Evolutionary conservation across 2,797 vertebrate genomes (phyloP).

Genomic region (Tolypeutes matacus): DNA sequence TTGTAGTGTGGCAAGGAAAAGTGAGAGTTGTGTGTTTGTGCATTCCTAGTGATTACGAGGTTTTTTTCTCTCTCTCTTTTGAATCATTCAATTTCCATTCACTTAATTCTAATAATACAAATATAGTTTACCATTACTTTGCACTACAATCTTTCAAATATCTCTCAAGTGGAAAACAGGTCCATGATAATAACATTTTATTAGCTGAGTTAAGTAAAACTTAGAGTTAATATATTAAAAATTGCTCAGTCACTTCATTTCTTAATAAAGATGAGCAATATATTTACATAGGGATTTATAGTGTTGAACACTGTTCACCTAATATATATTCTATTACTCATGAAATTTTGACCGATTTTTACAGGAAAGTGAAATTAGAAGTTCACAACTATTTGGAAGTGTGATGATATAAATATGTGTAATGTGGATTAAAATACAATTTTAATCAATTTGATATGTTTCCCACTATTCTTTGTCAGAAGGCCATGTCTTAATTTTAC

Average conservation of each 20-base stretch:
- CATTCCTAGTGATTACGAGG: constrained; percentile 64
- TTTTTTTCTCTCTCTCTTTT: constrained; percentile 52
- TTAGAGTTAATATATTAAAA: constrained; percentile 83
- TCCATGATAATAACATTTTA: constrained; percentile 83
- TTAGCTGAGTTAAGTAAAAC: constrained; percentile 82
- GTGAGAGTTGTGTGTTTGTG: constrained; percentile 50
- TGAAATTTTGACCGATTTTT: constrained; percentile 67
- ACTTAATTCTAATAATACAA: constrained; percentile 71
- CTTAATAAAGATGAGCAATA: constrained; percentile 81
- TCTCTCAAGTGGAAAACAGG: constrained; percentile 80
- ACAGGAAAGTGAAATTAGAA: constrained; percentile 57
- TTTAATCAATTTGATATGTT: constrained; percentile 68
- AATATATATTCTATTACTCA: constrained; percentile 67
- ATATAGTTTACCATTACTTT: constrained; percentile 81
- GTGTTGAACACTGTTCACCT: constrained; percentile 81
- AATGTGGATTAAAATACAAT: constrained; percentile 70
- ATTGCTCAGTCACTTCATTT: constrained; percentile 80
- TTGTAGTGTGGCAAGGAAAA: constrained; percentile 31
- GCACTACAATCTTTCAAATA: constrained; percentile 83
- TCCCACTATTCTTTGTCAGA: constrained; percentile 48
- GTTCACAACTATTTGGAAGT: constrained; percentile 63
- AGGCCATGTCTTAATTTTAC: neutral
- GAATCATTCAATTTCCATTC: constrained; percentile 82
- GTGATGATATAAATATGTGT: constrained; percentile 65
- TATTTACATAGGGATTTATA: constrained; percentile 81